Base-by-base conservation (phyloP, 2,797 vertebrate genomes). In the Lacerta bilineata region DNA sequence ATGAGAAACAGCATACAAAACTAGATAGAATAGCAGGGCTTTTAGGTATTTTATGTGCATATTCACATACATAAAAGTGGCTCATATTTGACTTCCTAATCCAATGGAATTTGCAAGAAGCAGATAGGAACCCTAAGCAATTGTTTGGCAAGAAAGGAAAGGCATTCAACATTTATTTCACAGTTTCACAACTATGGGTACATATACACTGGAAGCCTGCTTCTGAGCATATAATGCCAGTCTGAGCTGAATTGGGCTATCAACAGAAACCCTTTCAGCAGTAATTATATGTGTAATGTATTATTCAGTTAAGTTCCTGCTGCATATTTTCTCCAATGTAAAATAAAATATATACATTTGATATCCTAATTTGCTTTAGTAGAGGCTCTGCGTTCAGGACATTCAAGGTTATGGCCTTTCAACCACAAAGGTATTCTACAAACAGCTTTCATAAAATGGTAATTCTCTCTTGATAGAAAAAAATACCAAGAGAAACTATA, bases 401-500 rank as follows among this genome's bases (percentile, higher is more conserved):
- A 91, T 82, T 43, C 69, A 91, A 89, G 66, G 89, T 90, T 92
- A 89, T 0, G 43, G 80, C 81, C 92, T 92, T 39, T 91, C 84
- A 93, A 29, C 11, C n/a, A 69, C 90, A 87, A 86, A 89, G 64
- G 84, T 90, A 92, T 83, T 92, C 29, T n/a, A 71, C 69, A 92
- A 83, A 71, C 83, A 92, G 91, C 80, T 91, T 80, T 23, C 81
- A 86, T 91, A 90, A 29, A 84, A 41, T 41, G 77, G 17, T 0
- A 87, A 89, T 78, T 69, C 39, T 80, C 55, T 88, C 84, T 91
- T 91, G 90, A 89, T 88, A 77, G 0, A 0, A 87, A 50, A 41
- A 76, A 86, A 90, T 89, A 91, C 91, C 84, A 93, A 93, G 93
- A 94, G 79, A 1, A 89, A 88, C 91, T 59, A 1, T 71, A 94